A percentile compares a stretch with the other conserved stretches of the same genome.
Conservation (phyloP, 2,797 vertebrate genomes). For the Acanthornis magna region DNA sequence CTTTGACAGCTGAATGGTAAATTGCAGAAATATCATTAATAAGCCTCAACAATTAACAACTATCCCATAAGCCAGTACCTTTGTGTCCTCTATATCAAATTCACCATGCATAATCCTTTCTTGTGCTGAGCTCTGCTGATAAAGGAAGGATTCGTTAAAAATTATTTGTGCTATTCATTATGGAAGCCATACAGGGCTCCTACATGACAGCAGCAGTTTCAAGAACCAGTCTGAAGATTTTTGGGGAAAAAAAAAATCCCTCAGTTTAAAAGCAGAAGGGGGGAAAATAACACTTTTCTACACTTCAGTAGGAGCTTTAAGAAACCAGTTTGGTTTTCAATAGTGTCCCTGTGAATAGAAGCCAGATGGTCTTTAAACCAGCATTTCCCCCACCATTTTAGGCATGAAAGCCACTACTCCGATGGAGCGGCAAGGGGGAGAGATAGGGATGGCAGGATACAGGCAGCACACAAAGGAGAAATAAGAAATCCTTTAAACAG, state of each 20-base stretch:
- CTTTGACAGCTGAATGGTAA: not conserved
- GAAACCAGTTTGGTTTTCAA: conserved; percentile 41
- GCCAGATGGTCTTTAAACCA: conserved; percentile 29
- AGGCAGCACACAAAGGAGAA: conserved; percentile 41
- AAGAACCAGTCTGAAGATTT: not conserved
- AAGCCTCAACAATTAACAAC: conserved; percentile 20
- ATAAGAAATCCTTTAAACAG: conserved; percentile 48
- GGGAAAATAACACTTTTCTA: not conserved
- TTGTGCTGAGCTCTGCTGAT: conserved; percentile 56
- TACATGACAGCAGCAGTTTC: conserved; percentile 44
- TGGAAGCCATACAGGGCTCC: not conserved
- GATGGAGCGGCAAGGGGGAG: conserved; percentile 6
- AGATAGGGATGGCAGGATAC: conserved; percentile 31
- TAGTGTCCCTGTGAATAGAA: conserved; percentile 40
- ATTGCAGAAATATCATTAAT: conserved; percentile 7
- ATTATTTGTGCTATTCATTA: conserved; percentile 41
- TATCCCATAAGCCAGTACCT: conserved; percentile 29
- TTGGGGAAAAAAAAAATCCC: not conserved
- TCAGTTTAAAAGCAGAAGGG: not conserved
- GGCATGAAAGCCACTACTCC: conserved; percentile 51
- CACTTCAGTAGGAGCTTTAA: conserved; percentile 38
- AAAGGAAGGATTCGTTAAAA: conserved; percentile 61
- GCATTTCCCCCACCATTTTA: conserved; percentile 33
- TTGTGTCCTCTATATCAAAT: conserved; percentile 46
- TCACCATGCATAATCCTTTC: conserved; percentile 31